Evolutionary conservation across 2,888 invertebrate species (phyloP).

Genomic region (Metellina segmentata): DNA sequence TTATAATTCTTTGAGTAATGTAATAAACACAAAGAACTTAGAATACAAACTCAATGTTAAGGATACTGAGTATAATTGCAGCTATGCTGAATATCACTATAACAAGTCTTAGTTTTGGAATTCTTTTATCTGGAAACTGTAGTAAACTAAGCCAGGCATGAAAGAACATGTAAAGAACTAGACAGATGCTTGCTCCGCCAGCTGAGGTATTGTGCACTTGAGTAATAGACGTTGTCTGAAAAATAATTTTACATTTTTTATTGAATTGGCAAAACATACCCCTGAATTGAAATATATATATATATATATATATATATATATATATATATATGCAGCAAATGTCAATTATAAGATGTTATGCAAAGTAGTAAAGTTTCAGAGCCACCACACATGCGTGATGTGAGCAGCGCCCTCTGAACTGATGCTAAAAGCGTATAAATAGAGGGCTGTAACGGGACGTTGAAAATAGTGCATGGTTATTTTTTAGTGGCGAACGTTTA

Average conservation of each 20-base stretch:
- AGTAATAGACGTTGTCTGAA: slow-evolving; percentile 34
- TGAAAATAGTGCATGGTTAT: no score
- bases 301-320: no score
- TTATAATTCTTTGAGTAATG: background rate
- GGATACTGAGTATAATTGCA: slow-evolving; percentile 46
- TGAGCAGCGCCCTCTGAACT: no score
- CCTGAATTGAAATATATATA: no score
- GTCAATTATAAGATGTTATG: no score
- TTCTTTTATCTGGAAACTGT: background rate
- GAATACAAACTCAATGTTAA: background rate
- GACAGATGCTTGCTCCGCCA: slow-evolving; percentile 36
- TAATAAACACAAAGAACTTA: background rate
- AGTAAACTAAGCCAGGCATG: slow-evolving; percentile 45
- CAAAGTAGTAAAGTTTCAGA: no score
- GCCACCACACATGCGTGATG: no score
- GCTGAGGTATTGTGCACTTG: slow-evolving; percentile 62
- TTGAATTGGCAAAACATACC: no score
- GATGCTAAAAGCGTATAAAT: no score
- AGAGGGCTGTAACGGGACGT: no score
- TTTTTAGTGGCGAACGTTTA: no score
- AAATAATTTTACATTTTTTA: background rate
- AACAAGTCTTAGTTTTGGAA: slow-evolving; percentile 21
- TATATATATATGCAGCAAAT: no score
- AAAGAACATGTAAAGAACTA: slow-evolving; percentile 38
- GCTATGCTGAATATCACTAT: slow-evolving; percentile 16